These are phyloP conservation scores for Cryptotermes secundus DNA, from an alignment of 1,140 invertebrate species.

Conservation along the genomic window DNA sequence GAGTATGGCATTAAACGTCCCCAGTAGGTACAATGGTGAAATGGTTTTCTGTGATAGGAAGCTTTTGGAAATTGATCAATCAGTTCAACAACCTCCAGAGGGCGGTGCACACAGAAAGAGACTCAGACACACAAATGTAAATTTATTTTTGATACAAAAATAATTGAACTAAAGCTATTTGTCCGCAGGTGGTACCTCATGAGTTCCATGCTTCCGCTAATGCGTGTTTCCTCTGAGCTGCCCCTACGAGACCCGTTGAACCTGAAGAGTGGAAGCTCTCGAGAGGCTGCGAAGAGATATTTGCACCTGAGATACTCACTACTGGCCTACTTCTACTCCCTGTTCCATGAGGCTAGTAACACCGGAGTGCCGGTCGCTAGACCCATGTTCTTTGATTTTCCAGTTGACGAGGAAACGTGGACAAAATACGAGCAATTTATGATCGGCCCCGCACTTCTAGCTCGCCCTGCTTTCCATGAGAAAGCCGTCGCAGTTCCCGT, in stretches of 20 bases:
- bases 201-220: constrained; percentile 40
- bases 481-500: neutral
- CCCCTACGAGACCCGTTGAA: neutral
- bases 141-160: too few species aligned
- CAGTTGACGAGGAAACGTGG: constrained; percentile 37
- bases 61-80: too few species aligned
- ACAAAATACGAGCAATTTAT: constrained; percentile 40
- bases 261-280: constrained; percentile 25
- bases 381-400: constrained; percentile 48
- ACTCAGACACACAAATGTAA: too few species aligned
- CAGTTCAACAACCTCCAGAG: too few species aligned
- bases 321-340: constrained; percentile 50
- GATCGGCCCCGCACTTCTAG: constrained; percentile 38
- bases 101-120: too few species aligned
- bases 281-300: constrained; percentile 29
- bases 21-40: too few species aligned
- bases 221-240: neutral
- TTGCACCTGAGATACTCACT: constrained; percentile 46
- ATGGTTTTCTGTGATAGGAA: too few species aligned
- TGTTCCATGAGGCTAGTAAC: constrained; percentile 45
- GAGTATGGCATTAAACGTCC: too few species aligned
- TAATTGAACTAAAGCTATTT: too few species aligned
- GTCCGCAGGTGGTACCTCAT: constrained; percentile 48
- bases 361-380: constrained; percentile 46
- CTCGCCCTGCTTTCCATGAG: constrained; percentile 1